Evolutionary conservation across 30 jellyfish, hydroid and myxozoan species (phyloP).

Genomic region (Pseudorhiza aurosa): DNA sequence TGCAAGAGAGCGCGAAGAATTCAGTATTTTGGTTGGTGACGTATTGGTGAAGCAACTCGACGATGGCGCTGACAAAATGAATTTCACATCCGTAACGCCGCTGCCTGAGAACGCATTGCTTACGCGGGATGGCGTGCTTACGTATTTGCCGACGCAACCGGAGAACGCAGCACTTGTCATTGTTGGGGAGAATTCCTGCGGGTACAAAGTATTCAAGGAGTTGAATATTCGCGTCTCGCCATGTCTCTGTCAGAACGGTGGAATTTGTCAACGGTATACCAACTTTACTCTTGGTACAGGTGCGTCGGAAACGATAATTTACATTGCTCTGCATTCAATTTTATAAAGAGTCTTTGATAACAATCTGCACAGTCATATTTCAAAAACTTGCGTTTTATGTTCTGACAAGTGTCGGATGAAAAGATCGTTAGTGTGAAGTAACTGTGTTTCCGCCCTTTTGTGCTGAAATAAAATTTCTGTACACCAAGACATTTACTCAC

Average conservation of each 20-base stretch:
- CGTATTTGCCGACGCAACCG: slow-evolving; percentile 45
- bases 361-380: too few species aligned
- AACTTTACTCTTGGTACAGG: slow-evolving; percentile 70
- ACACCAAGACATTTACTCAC: too few species aligned
- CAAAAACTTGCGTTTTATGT: too few species aligned
- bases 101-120: slow-evolving; percentile 61
- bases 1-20: slow-evolving; percentile 43
- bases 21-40: slow-evolving; percentile 51
- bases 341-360: too few species aligned
- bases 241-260: slow-evolving; percentile 70
- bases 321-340: too few species aligned
- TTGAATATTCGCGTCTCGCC: slow-evolving; percentile 47
- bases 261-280: slow-evolving; percentile 58
- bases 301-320: background rate
- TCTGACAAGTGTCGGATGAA: too few species aligned
- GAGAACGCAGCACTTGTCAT: slow-evolving; percentile 49
- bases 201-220: slow-evolving; percentile 27
- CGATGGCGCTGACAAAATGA: slow-evolving; percentile 36
- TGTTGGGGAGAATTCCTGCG: slow-evolving; percentile 44
- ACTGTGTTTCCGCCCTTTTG: too few species aligned
- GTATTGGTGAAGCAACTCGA: slow-evolving; percentile 60
- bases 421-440: too few species aligned
- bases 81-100: slow-evolving; percentile 37
- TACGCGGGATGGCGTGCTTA: slow-evolving; percentile 50
- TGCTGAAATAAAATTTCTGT: too few species aligned